Conservation (phyloP, 2,113 vertebrate species). For the Calypte anna region DNA sequence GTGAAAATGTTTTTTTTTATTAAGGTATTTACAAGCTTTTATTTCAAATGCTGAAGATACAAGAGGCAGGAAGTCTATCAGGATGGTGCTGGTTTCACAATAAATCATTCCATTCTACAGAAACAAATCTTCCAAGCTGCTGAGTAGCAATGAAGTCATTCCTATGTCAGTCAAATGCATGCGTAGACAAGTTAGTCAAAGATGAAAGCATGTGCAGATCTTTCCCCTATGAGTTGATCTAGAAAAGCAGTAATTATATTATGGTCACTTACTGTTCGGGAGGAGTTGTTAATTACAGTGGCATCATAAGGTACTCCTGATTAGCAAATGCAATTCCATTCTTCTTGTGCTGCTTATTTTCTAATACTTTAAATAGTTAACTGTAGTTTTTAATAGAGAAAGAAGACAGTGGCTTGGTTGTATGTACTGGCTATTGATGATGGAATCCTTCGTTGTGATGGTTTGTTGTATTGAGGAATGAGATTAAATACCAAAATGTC, state of each 20-base stretch:
- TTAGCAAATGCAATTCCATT: slow-evolving; percentile 29
- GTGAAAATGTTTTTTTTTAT: not conserved
- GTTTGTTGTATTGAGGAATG: not conserved
- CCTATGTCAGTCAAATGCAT: not conserved
- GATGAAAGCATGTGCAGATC: slow-evolving; percentile 51
- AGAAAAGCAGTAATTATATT: slow-evolving; percentile 48
- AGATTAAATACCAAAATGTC: not conserved
- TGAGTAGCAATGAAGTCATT: slow-evolving; percentile 12
- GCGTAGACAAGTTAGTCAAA: not conserved
- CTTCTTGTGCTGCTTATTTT: not conserved
- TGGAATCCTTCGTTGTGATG: not conserved
- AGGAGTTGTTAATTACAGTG: slow-evolving; percentile 40
- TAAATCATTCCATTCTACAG: slow-evolving; percentile 4
- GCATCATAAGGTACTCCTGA: slow-evolving; percentile 3
- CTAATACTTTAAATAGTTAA: not conserved
- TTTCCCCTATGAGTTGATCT: slow-evolving; percentile 42
- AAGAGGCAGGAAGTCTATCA: not conserved
- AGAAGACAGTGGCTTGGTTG: not conserved
- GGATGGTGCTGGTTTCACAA: slow-evolving; percentile 9
- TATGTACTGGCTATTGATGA: not conserved
- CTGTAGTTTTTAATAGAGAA: not conserved
- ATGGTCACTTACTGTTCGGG: slow-evolving; percentile 8
- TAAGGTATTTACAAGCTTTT: not conserved
- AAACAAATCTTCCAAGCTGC: not conserved
- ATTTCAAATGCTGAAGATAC: not conserved